Base-by-base conservation (phyloP, 2,797 vertebrate species). In the Poeciliopsis presidionis region DNA sequence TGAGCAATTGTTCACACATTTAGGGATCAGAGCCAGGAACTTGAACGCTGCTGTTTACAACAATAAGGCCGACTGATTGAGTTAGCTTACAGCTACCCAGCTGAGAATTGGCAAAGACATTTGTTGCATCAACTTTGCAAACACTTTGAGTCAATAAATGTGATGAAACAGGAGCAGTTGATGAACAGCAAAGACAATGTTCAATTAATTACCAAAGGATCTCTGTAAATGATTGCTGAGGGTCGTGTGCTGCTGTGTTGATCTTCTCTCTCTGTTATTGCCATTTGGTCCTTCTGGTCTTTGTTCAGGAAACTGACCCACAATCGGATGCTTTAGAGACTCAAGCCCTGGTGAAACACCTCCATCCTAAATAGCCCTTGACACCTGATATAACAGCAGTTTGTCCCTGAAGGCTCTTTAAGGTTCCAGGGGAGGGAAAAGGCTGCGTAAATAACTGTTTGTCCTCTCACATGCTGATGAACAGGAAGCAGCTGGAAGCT, bases 301-400 rank as follows among this genome's bases (percentile, higher is more conserved):
- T 90, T 93, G 91, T 88, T 86, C 76, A 79, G 78, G 86, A 88
- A 90, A 82, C 13, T 75, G 63, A 74, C 85, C 89, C 90, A 86
- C 87, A 77, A 92, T 88, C 87, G 90, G 91, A 92, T 86, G 89
- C 77, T 89, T 87, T 77, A 83, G 82, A 79, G 88, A 76, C 83
- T 86, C 73, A 79, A 72, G 83, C 65, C 65, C 78, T 87, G 85
- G 77, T 87, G 89, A 90, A 90, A 91, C 90, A 90, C 88, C 84
- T 92, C 87, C 74, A 73, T 83, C 74, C 49, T 85, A 85, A 92
- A 83, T 81, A 63, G 83, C 76, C 86, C 59, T 84, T 63, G 13
- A 92, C 92, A 93, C 92, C 92, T 93, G 92, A 90, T 90, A 91
- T 91, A 92, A 87, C 91, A 88, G 82, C 0, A 71, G 77, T 72